Conservation (phyloP, 2,888 invertebrate species). For the Colostygia pectinataria region DNA sequence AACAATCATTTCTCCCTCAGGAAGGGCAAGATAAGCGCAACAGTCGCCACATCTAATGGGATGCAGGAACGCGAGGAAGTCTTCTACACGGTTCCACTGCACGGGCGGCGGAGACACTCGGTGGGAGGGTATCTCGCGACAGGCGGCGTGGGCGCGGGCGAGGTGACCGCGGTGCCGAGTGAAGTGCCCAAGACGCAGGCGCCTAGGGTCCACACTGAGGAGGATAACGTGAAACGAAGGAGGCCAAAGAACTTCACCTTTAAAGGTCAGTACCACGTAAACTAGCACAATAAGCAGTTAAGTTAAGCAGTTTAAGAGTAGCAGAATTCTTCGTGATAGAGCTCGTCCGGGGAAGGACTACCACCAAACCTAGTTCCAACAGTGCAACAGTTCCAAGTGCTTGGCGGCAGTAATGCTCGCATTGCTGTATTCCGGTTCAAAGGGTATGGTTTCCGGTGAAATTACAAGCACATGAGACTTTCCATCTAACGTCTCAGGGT, state of each 20-base stretch:
- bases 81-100: constrained; percentile 81
- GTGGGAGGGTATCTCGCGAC: constrained; percentile 85
- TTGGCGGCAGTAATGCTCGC: no score
- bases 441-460: no score
- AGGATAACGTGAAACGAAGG: constrained; percentile 66
- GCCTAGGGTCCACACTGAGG: constrained; percentile 66
- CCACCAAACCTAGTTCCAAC: no score
- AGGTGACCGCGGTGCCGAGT: constrained; percentile 75
- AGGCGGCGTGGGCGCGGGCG: constrained; percentile 64
- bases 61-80: constrained; percentile 83
- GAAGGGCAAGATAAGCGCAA: constrained; percentile 72
- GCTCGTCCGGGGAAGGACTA: no score
- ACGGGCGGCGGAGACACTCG: constrained; percentile 84
- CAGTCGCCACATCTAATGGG: constrained; percentile 63
- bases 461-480: no score
- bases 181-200: constrained; percentile 82
- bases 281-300: no score
- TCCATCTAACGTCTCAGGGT: no score
- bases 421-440: no score
- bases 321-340: no score
- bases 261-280: constrained; percentile 76
- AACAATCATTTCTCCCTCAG: constrained; percentile 39
- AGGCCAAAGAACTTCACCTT: constrained; percentile 71
- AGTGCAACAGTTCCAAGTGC: no score
- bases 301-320: no score